These are phyloP conservation scores for Pandemis heparana DNA, from an alignment of 2,888 invertebrate species.

Conservation along the genomic window DNA sequence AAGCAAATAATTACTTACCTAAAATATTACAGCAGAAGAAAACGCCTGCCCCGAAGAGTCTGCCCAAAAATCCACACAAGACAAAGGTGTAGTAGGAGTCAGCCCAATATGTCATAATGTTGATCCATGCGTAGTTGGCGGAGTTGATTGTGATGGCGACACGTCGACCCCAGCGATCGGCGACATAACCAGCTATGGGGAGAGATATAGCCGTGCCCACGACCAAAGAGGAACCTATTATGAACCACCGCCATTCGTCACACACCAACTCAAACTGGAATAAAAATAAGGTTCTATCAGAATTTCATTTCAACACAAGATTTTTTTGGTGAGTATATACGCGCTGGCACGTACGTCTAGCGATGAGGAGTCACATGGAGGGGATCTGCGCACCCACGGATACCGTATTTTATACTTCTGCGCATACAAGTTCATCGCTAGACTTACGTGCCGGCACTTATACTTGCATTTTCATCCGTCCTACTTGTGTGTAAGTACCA, in stretches of 20 bases:
- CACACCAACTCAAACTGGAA: slow-evolving; percentile 35
- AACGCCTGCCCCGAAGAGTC: slow-evolving; percentile 7
- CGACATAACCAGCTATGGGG: slow-evolving; percentile 17
- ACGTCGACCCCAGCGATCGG: slow-evolving; percentile 34
- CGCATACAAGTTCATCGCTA: too few relatives aligned
- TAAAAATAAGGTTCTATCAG: too few relatives aligned
- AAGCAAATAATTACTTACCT: slow-evolving; percentile 9
- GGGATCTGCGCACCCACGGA: too few relatives aligned
- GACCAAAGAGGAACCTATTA: slow-evolving; percentile 16
- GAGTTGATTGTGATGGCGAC: slow-evolving; percentile 17
- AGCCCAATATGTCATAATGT: background rate
- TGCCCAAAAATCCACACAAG: slow-evolving; percentile 14
- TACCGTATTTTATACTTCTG: too few relatives aligned
- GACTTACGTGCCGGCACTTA: too few relatives aligned
- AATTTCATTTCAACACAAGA: too few relatives aligned
- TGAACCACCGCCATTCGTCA: slow-evolving; percentile 36
- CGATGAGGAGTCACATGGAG: too few relatives aligned
- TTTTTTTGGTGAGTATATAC: too few relatives aligned
- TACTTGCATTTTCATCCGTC: too few relatives aligned
- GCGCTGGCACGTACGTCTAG: too few relatives aligned
- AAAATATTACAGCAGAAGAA: slow-evolving; percentile 9
- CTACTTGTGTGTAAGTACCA: too few relatives aligned
- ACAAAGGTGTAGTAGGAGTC: slow-evolving; percentile 20
- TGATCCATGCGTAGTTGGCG: slow-evolving; percentile 25
- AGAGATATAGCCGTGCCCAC: slow-evolving; percentile 12